These are phyloP conservation scores for Bos javanicus DNA, from an alignment of 2,113 vertebrate species.

Conservation along the genomic window DNA sequence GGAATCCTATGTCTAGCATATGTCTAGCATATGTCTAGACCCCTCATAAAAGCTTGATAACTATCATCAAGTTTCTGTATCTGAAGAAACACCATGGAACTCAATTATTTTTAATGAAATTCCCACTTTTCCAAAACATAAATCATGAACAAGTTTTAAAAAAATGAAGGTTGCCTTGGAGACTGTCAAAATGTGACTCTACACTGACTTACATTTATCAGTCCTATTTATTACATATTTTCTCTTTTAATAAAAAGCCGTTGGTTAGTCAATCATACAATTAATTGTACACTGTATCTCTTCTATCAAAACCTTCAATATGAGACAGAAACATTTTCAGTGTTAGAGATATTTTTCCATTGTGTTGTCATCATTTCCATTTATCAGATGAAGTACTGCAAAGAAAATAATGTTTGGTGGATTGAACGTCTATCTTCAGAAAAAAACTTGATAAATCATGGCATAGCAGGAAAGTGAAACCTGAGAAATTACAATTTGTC, in stretches of 20 bases:
- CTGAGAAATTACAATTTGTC: background rate
- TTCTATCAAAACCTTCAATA: background rate
- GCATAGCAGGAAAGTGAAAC: conserved; percentile 23
- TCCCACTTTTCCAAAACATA: conserved; percentile 9
- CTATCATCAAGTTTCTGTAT: background rate
- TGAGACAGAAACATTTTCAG: background rate
- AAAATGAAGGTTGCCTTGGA: background rate
- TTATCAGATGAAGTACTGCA: background rate
- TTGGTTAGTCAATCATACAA: background rate
- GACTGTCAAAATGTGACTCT: conserved; percentile 19
- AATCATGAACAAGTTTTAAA: conserved; percentile 34
- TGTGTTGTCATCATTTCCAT: conserved; percentile 16
- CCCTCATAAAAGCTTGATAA: background rate
- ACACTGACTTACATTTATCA: background rate
- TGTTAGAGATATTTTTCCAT: background rate
- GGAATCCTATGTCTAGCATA: background rate
- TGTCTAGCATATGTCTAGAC: background rate
- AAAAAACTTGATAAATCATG: background rate
- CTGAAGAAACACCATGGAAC: background rate
- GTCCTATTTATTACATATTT: background rate
- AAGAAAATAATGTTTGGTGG: background rate
- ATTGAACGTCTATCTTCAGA: conserved; percentile 3
- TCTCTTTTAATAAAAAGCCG: conserved; percentile 43
- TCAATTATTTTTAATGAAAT: conserved; percentile 48
- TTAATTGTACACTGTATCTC: background rate